Percentiles rank a stretch among this genome's conserved stretches.
Conservation (phyloP, 2,797 vertebrate genomes). For the Sebastes hubbsi region DNA sequence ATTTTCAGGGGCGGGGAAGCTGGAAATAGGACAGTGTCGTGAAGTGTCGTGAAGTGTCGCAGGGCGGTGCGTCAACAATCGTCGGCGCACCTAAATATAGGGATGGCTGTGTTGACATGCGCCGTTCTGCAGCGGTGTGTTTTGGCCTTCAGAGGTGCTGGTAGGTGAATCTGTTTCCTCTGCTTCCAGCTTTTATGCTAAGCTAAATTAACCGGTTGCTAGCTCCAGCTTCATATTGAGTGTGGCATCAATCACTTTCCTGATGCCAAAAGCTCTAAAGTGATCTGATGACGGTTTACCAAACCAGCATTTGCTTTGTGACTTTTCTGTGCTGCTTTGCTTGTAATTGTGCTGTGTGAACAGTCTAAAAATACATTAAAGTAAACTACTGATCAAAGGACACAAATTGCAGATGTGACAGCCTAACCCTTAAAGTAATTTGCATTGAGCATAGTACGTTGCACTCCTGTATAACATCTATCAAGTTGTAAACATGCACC, state of each 20-base stretch:
- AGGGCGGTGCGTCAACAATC: too few species aligned
- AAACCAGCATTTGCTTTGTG: neutral
- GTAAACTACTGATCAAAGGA: neutral
- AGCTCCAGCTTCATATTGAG: neutral
- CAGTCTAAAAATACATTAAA: neutral
- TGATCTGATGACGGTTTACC: neutral
- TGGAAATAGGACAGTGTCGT: too few species aligned
- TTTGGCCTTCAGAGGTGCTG: neutral
- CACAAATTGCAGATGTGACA: neutral
- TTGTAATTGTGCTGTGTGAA: neutral
- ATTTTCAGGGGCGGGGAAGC: too few species aligned
- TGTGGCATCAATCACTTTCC: neutral
- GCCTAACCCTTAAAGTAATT: neutral
- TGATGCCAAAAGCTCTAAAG: neutral
- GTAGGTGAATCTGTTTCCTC: neutral
- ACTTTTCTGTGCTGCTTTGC: neutral
- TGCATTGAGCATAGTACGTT: neutral
- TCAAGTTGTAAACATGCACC: slow-evolving; percentile 23
- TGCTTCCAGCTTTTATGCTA: neutral
- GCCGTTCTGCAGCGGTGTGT: too few species aligned
- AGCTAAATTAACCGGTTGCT: neutral
- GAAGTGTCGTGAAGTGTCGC: too few species aligned
- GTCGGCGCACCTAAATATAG: too few species aligned
- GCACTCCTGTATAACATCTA: slow-evolving; percentile 5
- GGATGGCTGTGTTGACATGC: too few species aligned